These are phyloP conservation scores for Drosophila sucinea DNA, from an alignment of 1,140 invertebrate species.

Conservation along the genomic window DNA sequence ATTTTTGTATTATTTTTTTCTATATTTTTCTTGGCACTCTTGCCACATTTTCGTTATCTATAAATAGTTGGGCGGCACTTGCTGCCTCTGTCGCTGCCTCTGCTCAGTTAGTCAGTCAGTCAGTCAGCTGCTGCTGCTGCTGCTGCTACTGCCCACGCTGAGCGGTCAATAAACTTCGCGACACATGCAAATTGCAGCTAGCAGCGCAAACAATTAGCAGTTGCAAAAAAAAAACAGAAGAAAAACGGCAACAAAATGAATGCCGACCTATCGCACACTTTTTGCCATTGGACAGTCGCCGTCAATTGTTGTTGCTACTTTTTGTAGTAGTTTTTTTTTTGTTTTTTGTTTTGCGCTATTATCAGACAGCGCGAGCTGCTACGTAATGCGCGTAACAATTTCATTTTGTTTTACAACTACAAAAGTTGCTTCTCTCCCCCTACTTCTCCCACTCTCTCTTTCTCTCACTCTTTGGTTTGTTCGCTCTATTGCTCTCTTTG, in stretches of 20 bases:
- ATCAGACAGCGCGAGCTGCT: conserved; percentile 48
- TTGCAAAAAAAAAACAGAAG: conserved; percentile 19
- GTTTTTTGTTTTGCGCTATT: conserved; percentile 43
- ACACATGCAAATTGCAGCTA: conserved; percentile 77
- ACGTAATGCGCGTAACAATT: conserved; percentile 62
- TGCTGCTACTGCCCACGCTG: conserved; percentile 66
- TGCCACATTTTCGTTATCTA: conserved; percentile 80
- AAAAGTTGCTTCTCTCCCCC: conserved; percentile 28
- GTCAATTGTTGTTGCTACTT: conserved; percentile 46
- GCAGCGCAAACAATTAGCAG: conserved; percentile 59
- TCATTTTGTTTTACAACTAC: conserved; percentile 63
- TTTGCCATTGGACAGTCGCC: conserved; percentile 70
- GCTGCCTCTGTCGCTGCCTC: conserved; percentile 32
- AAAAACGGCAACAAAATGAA: conserved; percentile 46
- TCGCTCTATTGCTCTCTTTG: conserved; percentile 40
- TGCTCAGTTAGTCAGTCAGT: neutral
- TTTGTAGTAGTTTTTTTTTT: conserved; percentile 28
- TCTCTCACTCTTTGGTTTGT: neutral
- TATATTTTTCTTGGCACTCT: conserved; percentile 57
- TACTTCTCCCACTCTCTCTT: conserved; percentile 22
- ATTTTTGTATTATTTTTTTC: conserved; percentile 40
- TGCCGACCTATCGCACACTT: conserved; percentile 78
- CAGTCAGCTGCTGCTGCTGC: conserved; percentile 49
- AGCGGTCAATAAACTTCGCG: conserved; percentile 76
- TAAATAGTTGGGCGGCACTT: conserved; percentile 69